phyloP scores from a whole-genome alignment of 2,113 vertebrate genomes.

The Speoplatyrhinus poulsoni region DNA sequence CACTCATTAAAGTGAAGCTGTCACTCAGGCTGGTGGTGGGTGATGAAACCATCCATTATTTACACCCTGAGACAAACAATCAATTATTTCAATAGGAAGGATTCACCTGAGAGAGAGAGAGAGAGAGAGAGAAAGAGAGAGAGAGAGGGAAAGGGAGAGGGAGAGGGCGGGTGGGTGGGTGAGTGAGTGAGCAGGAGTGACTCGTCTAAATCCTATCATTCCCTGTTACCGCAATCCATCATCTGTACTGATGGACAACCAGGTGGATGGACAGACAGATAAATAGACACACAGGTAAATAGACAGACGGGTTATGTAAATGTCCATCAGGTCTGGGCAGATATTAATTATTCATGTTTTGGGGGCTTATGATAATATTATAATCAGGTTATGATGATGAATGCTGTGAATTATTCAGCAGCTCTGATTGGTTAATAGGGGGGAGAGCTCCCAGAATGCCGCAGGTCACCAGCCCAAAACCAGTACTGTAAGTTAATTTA shows the following conservation, averaged over 20 bases:
- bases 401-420: slow-evolving; percentile 76
- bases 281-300: slow-evolving; percentile 20
- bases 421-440: slow-evolving; percentile 56
- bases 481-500: neutral
- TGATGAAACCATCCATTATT: slow-evolving; percentile 76
- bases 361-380: slow-evolving; percentile 52
- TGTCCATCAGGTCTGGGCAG: slow-evolving; percentile 22
- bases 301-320: slow-evolving; percentile 57
- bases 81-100: slow-evolving; percentile 75
- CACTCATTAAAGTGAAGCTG: slow-evolving; percentile 44
- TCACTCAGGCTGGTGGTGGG: slow-evolving; percentile 53
- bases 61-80: slow-evolving; percentile 65
- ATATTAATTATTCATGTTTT: slow-evolving; percentile 77
- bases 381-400: slow-evolving; percentile 78
- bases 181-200: neutral
- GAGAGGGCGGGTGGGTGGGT: neutral
- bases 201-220: slow-evolving; percentile 12
- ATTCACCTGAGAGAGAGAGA: slow-evolving; percentile 64
- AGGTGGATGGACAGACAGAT: slow-evolving; percentile 6
- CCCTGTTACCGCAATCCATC: slow-evolving; percentile 37
- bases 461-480: neutral
- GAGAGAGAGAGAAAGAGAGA: slow-evolving; percentile 32
- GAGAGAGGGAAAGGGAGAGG: neutral
- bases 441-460: slow-evolving; percentile 8
- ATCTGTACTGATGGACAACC: slow-evolving; percentile 12